Evolutionary conservation across 2,113 vertebrate species (phyloP).

Genomic region (Orycteropus afer): DNA sequence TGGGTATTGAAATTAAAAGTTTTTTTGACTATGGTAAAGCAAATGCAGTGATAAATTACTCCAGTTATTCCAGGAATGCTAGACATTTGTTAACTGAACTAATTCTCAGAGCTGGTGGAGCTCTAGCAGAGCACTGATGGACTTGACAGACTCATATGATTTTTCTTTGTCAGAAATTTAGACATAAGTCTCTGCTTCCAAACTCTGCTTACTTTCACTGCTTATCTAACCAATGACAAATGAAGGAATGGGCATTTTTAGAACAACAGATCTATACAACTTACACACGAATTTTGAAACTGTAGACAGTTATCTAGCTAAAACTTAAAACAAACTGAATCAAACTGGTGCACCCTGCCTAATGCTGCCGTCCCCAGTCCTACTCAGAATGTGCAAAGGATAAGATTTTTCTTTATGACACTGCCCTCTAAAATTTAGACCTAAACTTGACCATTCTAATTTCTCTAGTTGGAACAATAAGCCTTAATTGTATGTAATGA

Average conservation of each 20-base stretch:
- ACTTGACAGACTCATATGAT: background rate
- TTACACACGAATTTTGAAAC: background rate
- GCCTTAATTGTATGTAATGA: background rate
- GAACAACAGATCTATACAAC: background rate
- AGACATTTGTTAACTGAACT: background rate
- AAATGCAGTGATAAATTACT: background rate
- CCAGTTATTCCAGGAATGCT: background rate
- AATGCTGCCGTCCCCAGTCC: background rate
- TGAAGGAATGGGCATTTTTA: background rate
- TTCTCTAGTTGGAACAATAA: background rate
- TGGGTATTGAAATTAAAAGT: background rate
- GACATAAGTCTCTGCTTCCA: background rate
- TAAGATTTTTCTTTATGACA: background rate
- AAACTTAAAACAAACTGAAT: background rate
- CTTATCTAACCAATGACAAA: background rate
- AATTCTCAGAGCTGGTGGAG: background rate
- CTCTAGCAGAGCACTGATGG: background rate
- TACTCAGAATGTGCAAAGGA: background rate
- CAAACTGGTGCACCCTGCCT: background rate
- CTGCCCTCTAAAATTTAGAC: background rate
- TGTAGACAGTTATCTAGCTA: background rate
- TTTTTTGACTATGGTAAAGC: background rate
- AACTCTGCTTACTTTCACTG: background rate
- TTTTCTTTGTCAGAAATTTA: background rate
- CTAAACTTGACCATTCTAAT: background rate